Base-by-base conservation (phyloP, 2,797 vertebrate species). In the Gymnoscopelus braueri region DNA sequence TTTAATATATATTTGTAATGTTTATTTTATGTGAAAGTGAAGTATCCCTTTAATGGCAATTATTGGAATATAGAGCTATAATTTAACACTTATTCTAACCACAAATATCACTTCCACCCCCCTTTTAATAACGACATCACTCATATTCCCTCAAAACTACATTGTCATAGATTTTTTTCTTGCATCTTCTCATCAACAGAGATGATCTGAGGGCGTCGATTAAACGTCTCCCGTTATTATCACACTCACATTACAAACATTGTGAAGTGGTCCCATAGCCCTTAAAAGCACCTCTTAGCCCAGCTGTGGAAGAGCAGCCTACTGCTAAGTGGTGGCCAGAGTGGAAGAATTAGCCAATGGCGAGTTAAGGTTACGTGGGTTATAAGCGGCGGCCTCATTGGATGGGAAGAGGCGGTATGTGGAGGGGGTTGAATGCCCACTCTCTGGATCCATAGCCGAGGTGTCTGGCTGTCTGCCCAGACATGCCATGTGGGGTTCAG, bases 401-500 rank as follows among this genome's bases (percentile, higher is more conserved):
- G 92, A 44, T 44, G 39, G 35, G 5, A 10, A 8, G 39, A 44
- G 39, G 39, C 2, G 39, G 39, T 44, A 44, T 44, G 87, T 83
- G 80, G 52, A 58, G 65, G 80, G 83, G 82, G 76, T 66, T 51
- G 82, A 71, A 92, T 89, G 89, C 92, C 90, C 88, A 82, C 88
- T 92, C 88, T 90, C 87, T 92, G 88, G 84, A 85, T 86, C 84
- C 75, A 91, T 65, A 80, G 87, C 14, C 56, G 72, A 94, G 87
- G 81, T 91, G 79, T 85, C 87, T 97, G 96, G 95, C 94, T 87
- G 72, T 59, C 87, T 94, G 93, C 94, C 93, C 86, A 91, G 94
- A 92, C 94, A 91, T 93, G 93, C 94, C 92, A 91, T 94, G 91
- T 94, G 95, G 92, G 92, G 87, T 92, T 98, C 94, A 89, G 90